Base-by-base conservation (phyloP, 92 coral and sea anemone species). In the Metridium senile region DNA sequence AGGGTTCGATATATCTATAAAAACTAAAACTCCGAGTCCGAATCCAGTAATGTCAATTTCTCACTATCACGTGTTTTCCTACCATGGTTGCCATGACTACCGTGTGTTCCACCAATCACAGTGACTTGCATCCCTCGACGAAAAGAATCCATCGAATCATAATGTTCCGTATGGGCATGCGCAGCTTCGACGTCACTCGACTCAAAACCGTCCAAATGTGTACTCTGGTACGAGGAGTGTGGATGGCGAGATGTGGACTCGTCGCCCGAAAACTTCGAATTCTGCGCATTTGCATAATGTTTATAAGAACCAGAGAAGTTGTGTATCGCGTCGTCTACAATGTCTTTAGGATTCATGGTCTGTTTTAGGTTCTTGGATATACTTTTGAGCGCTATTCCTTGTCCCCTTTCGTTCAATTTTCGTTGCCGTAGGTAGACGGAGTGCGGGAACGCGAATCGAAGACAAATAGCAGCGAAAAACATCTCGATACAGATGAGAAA, bases 261-360 rank as follows among this genome's bases (percentile, higher is more conserved):
- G 23, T 91, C 97, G 74, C 71, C 79, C 27, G 71, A 80, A 27
- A 82, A 76, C 66, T 72, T 83, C 22, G 76, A 64, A 35, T 82
- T 86, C 64, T 91, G 89, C 11, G 97, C 97, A n/a, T 91, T 91
- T 1, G 95, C 99, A 31, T 95, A 95, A 46, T 95, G 97, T 56
- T 95, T 89, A 58, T 95, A 95, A 11, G 99, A 89, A 34, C 99
- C 83, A 17, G 99, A 95, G 73, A 95, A 95, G 74, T 93, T 95
- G 72, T 95, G 99, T n/a, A 95, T 95, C 0, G 99, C 99, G 56
- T 95, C 99, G 61, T 93, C 94, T 7, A 95, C 97, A 11, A 95
- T 95, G 85, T 95, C 99, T 75, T 89, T 93, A 1, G 99, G 99
- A 72, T 95, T 95, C 43, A 95, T 89, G 0, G 99, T 95, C 59